Percentiles rank a stretch among this genome's conserved stretches.
These are phyloP conservation scores for Eulemur mongoz DNA, from an alignment of 2,797 vertebrate species.

Conservation along the genomic window DNA sequence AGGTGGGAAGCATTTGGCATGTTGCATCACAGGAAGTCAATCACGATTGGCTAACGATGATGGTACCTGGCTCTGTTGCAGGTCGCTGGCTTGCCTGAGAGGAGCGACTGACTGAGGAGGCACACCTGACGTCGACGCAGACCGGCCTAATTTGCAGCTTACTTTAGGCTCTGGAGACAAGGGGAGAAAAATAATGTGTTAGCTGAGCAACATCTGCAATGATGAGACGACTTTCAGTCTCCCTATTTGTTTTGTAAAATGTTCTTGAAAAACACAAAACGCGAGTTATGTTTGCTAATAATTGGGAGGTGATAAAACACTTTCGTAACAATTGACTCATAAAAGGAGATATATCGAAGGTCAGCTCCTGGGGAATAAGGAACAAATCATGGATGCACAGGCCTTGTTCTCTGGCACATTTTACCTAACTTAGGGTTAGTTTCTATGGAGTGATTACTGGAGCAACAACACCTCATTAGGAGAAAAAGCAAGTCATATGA, in stretches of 20 bases:
- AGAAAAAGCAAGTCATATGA: neutral
- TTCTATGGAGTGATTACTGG: neutral
- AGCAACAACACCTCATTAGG: neutral
- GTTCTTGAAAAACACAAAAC: neutral
- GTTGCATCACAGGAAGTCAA: constrained; percentile 89
- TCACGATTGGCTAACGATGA: constrained; percentile 89
- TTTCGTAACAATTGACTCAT: neutral
- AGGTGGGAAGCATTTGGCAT: constrained; percentile 87
- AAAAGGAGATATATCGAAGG: neutral
- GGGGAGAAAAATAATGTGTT: constrained; percentile 2
- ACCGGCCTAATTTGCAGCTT: constrained; percentile 91
- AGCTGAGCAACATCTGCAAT: fast-evolving
- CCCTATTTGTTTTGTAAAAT: fast-evolving
- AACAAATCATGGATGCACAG: neutral
- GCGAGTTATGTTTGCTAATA: neutral
- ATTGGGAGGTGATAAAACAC: neutral
- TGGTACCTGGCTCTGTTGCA: constrained; percentile 93
- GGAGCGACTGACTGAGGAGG: constrained; percentile 93
- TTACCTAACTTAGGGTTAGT: neutral
- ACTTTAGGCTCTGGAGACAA: constrained; percentile 90
- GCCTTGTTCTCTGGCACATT: neutral
- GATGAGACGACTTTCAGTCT: fast-evolving
- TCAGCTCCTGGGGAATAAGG: neutral
- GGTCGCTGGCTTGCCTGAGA: constrained; percentile 92
- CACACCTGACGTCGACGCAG: constrained; percentile 92